Percentiles rank a stretch among this genome's conserved stretches.
Conservation (phyloP, 2,888 invertebrate genomes). For the Nezara viridula region DNA sequence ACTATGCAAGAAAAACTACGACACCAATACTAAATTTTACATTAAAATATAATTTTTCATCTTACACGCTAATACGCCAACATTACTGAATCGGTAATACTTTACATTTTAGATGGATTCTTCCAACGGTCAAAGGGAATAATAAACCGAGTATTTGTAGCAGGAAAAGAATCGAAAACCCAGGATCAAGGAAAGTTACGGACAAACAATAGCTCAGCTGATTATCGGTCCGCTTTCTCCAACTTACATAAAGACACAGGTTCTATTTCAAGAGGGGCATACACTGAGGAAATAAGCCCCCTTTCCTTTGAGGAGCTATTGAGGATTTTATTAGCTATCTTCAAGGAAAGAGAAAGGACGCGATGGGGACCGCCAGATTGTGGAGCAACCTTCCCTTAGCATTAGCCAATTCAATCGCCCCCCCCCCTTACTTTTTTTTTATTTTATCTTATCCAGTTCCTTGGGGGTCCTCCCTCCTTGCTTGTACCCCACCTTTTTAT, state of each 20-base stretch:
- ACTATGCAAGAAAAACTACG: no score
- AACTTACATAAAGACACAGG: slow-evolving; percentile 10
- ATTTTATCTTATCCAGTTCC: neutral
- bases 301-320: neutral
- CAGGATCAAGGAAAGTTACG: neutral
- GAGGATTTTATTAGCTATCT: neutral
- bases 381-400: neutral
- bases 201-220: neutral
- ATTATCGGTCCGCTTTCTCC: neutral
- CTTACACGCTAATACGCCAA: neutral
- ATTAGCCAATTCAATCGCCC: slow-evolving; percentile 33
- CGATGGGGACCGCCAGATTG: neutral
- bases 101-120: rapidly evolving
- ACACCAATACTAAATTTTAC: no score
- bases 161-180: neutral
- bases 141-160: neutral
- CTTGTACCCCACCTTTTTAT: neutral
- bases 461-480: neutral
- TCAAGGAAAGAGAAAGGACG: neutral
- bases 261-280: neutral
- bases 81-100: neutral
- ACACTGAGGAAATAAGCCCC: neutral
- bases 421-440: neutral
- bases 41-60: no score
- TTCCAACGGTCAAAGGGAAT: neutral